Evolutionary conservation across 1,140 invertebrate genomes (phyloP).

Genomic region (Ylistrum balloti): DNA sequence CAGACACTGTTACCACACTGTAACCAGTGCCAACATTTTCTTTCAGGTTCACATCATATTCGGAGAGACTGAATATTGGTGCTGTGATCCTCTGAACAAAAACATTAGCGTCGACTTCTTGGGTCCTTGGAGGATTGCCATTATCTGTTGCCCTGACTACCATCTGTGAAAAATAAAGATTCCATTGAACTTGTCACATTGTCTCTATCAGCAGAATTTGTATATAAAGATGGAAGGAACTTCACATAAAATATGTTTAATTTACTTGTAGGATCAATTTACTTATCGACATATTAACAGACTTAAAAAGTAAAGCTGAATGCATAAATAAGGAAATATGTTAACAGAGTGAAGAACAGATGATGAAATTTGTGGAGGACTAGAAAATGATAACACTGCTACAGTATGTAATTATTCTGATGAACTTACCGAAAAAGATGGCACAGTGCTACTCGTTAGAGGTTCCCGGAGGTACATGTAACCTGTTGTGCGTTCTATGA

Average conservation of each 20-base stretch:
- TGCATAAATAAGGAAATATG: too few species aligned
- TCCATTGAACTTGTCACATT: too few species aligned
- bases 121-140: slow-evolving; percentile 59
- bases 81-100: slow-evolving; percentile 44
- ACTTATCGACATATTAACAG: too few species aligned
- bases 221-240: too few species aligned
- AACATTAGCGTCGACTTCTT: slow-evolving; percentile 50
- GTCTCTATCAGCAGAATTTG: too few species aligned
- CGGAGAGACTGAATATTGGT: slow-evolving; percentile 52
- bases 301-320: too few species aligned
- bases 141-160: slow-evolving; percentile 57
- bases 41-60: slow-evolving; percentile 47
- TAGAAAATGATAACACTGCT: too few species aligned
- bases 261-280: too few species aligned
- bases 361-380: too few species aligned
- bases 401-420: background rate
- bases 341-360: too few species aligned
- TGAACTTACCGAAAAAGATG: slow-evolving; percentile 65
- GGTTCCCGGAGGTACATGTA: slow-evolving; percentile 66
- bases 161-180: slow-evolving; percentile 60
- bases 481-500: slow-evolving; percentile 70
- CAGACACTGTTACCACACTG: slow-evolving; percentile 54
- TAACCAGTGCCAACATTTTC: slow-evolving; percentile 54
- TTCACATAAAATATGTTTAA: too few species aligned
- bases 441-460: slow-evolving; percentile 55